These are phyloP conservation scores for Hoplodrina ambigua DNA, from an alignment of 2,888 invertebrate species.

Conservation along the genomic window DNA sequence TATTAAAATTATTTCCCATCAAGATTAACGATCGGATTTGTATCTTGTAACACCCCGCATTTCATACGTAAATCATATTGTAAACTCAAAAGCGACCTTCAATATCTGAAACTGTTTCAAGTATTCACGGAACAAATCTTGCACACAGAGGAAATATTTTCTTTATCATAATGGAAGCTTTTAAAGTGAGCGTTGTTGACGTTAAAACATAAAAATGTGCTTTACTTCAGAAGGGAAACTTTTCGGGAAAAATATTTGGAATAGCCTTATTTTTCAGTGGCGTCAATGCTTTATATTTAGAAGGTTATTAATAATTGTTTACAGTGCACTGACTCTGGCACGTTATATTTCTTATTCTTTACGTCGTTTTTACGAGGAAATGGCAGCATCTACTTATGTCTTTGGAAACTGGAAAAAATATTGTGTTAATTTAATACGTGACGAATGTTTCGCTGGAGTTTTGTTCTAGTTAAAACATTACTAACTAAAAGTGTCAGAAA, in stretches of 20 bases:
- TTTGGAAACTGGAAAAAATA: background rate
- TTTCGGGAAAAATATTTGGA: constrained; percentile 47
- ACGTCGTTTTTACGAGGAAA: constrained; percentile 39
- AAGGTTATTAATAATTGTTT: constrained; percentile 63
- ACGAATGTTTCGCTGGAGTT: background rate
- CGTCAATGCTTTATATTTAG: constrained; percentile 59
- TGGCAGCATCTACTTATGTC: background rate
- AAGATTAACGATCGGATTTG: too few species aligned
- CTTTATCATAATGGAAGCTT: constrained; percentile 29
- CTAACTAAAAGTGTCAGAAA: background rate
- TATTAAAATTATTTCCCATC: too few species aligned
- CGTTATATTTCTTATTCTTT: constrained; percentile 34
- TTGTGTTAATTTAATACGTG: background rate
- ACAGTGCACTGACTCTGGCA: constrained; percentile 56
- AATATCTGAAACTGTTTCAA: constrained; percentile 3
- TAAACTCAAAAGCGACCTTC: background rate
- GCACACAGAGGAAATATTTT: constrained; percentile 12
- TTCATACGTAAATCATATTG: constrained; percentile 1
- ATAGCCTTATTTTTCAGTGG: constrained; percentile 60
- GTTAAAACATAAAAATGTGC: constrained; percentile 40
- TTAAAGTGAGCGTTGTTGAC: constrained; percentile 35
- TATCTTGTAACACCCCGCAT: too few species aligned
- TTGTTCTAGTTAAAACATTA: background rate
- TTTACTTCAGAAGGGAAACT: constrained; percentile 37
- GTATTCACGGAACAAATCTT: constrained; percentile 16